Conservation (phyloP, 2,888 invertebrate genomes). For the Apamea epomidion region DNA sequence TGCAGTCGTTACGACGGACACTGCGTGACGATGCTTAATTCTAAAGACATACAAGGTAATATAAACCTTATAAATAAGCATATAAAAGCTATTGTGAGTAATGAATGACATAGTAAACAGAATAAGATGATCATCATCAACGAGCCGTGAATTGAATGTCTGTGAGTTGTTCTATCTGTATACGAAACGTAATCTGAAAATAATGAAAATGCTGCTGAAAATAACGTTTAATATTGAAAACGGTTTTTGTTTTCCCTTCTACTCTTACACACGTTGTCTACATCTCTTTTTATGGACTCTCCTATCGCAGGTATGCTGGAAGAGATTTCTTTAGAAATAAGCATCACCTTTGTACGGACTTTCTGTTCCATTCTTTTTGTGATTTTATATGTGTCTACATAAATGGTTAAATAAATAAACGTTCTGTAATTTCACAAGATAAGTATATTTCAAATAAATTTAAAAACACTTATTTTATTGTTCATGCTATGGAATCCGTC, state of each 20-base stretch:
- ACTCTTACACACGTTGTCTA: not conserved
- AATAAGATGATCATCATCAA: conserved; percentile 36
- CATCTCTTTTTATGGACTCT: too few relatives aligned
- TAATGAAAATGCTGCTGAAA: conserved; percentile 27
- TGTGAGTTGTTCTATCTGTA: conserved; percentile 17
- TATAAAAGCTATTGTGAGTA: conserved; percentile 16
- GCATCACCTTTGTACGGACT: not conserved
- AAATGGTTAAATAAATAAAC: not conserved
- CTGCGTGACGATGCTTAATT: conserved; percentile 46
- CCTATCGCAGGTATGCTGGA: not conserved
- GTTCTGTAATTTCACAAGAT: conserved; percentile 10
- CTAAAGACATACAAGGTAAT: conserved; percentile 28
- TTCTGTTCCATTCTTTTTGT: not conserved
- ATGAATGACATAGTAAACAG: conserved; percentile 20
- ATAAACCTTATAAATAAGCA: conserved; percentile 15
- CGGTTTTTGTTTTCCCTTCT: not conserved
- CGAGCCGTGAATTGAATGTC: conserved; percentile 33
- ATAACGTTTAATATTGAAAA: conserved; percentile 10
- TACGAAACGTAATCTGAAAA: conserved; percentile 11
- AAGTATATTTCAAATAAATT: conserved; percentile 30
- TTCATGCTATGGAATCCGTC: conserved; percentile 22
- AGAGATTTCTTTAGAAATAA: not conserved
- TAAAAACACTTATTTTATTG: conserved; percentile 19
- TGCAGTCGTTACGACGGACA: conserved; percentile 57
- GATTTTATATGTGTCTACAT: not conserved